phyloP scores from a whole-genome alignment of 1,140 invertebrate genomes.

The Drosophila pruinosa region DNA sequence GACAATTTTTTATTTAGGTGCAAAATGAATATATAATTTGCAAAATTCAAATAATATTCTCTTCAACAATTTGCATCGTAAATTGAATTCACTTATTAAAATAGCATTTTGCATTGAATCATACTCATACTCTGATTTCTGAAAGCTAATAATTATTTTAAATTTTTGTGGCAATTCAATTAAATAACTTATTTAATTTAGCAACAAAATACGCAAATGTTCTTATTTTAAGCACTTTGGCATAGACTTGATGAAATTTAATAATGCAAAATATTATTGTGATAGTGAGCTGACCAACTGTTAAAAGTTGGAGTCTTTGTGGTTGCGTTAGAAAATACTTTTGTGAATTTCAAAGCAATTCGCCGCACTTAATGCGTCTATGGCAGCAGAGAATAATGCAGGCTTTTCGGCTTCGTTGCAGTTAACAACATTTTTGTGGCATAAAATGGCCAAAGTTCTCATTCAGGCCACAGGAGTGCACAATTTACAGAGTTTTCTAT shows the following conservation, averaged over 20 bases:
- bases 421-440: constrained; percentile 30
- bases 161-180: background rate
- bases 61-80: too few relatives aligned
- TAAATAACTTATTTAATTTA: background rate
- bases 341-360: constrained; percentile 70
- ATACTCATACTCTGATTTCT: too few relatives aligned
- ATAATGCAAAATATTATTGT: background rate
- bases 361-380: constrained; percentile 40
- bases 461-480: constrained; percentile 13
- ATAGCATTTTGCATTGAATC: too few relatives aligned
- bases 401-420: constrained; percentile 30
- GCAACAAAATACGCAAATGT: background rate
- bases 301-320: background rate
- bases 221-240: background rate
- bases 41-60: too few relatives aligned
- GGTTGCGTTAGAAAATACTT: constrained; percentile 36
- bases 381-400: background rate
- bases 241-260: background rate
- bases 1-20: too few relatives aligned
- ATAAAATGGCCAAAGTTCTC: constrained; percentile 36
- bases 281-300: constrained; percentile 7
- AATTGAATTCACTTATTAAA: too few relatives aligned
- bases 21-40: too few relatives aligned
- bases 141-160: background rate
- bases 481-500: constrained; percentile 29